Base-by-base conservation (phyloP, 2,113 vertebrate genomes). In the Myxocyprinus asiaticus region DNA sequence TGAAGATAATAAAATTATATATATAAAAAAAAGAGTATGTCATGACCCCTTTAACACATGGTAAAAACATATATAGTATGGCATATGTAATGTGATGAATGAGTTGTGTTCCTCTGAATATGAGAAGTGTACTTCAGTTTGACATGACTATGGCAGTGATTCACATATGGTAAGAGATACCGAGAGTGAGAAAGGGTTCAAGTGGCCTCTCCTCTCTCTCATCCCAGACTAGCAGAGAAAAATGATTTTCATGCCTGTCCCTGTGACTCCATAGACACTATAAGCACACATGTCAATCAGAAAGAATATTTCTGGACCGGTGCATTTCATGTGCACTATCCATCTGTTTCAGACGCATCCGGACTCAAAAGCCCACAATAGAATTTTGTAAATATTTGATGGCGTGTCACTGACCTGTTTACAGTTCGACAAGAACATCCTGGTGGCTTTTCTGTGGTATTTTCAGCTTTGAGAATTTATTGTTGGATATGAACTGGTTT, bases 371-470 rank as follows among this genome's bases (percentile, higher is more conserved):
- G 73, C 83, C 83, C 75, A 87, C 83, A 88, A 72, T 67, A 50
- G 72, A 67, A 69, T 81, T 78, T 14, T 86, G 67, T 90, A 91
- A 90, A 91, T 91, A 86, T 91, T 89, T 80, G 53, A 83, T 65
- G 79, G 64, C 4, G 10, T 63, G 78, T 76, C 53, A 58, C 73
- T 76, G 75, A 85, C 44, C 7, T 87, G 87, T 90, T 89, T 88
- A 88, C 76, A 85, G 73, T 75, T 72, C 42, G 47, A 73, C 62
- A 74, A 66, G 79, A 86, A 84, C 81, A 58, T 77, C 62, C 42
- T 80, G 68, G 48, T 69, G 64, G 70, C 79, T 79, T 82, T 72
- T 66, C 59, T 67, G 33, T 33, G 50, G 4, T 62, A 44, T 78
- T 70, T 69, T n/a, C 44, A 74, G 33, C 48, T 56, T 48, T 55